phyloP scores from a whole-genome alignment of 2,888 invertebrate genomes.

The Toxonevra muliebris region DNA sequence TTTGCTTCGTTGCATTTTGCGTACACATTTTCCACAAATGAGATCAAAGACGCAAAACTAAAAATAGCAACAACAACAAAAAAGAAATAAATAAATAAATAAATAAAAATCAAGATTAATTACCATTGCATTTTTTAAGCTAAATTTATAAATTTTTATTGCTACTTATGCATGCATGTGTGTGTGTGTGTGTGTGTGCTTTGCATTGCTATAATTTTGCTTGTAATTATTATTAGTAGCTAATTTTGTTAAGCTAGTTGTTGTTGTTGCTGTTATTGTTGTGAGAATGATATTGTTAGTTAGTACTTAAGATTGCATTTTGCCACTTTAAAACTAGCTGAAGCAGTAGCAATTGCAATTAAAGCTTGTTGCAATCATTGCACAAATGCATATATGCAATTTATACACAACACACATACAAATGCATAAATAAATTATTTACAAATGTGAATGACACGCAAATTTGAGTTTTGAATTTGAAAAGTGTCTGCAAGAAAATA shows the following conservation, averaged over 20 bases:
- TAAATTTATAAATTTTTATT: slow-evolving; percentile 35
- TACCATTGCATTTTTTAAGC: slow-evolving; percentile 39
- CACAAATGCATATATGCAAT: slow-evolving; percentile 24
- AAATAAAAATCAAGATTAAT: slow-evolving; percentile 49
- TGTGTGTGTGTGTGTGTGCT: slow-evolving; percentile 8
- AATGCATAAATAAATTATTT: neutral
- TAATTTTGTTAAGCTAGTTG: too few species aligned
- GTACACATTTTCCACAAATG: slow-evolving; percentile 41
- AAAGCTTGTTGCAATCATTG: slow-evolving; percentile 39
- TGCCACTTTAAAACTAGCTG: too few species aligned
- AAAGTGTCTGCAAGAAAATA: neutral
- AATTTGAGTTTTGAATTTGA: slow-evolving; percentile 20
- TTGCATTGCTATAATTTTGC: neutral
- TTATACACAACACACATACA: neutral
- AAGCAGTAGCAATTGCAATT: slow-evolving; percentile 35
- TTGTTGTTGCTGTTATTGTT: too few species aligned
- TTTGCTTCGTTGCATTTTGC: slow-evolving; percentile 55
- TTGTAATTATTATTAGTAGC: too few species aligned
- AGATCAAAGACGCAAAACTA: slow-evolving; percentile 9
- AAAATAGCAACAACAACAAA: neutral
- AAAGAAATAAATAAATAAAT: slow-evolving; percentile 45
- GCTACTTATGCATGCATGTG: slow-evolving; percentile 27
- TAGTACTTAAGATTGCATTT: too few species aligned
- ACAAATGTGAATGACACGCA: slow-evolving; percentile 37
- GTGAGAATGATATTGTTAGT: too few species aligned